phyloP scores from a whole-genome alignment of 2,797 vertebrate genomes.

The Hoplostethus atlanticus region DNA sequence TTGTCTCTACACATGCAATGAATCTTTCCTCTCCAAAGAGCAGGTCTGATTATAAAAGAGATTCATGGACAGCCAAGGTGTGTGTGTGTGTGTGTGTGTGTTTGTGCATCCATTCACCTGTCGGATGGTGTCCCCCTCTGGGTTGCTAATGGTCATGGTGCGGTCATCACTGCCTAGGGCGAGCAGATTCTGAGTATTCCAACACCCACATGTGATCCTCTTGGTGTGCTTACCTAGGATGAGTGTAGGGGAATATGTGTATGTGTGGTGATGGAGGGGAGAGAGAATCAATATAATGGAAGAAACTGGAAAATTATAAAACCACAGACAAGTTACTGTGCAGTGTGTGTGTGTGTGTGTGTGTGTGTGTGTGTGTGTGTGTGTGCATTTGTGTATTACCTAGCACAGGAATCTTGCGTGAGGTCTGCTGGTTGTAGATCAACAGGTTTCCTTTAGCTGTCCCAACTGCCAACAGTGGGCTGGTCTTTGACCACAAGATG shows the following conservation, averaged over 20 bases:
- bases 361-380: conserved; percentile 20
- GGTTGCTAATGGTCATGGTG: conserved; percentile 93
- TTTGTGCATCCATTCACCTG: conserved; percentile 82
- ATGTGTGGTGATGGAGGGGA: not conserved
- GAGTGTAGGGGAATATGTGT: too few species aligned
- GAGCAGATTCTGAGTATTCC: conserved; percentile 94
- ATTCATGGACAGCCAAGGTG: not conserved
- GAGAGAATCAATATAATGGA: not conserved
- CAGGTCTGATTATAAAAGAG: not conserved
- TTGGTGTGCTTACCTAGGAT: conserved; percentile 94
- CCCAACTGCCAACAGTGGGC: conserved; percentile 91
- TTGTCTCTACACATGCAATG: not conserved
- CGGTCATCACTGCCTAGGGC: conserved; percentile 96
- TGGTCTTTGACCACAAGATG: conserved; percentile 93
- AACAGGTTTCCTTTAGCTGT: conserved; percentile 96
- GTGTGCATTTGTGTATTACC: conserved; percentile 79
- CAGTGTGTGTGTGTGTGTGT: conserved; percentile 13
- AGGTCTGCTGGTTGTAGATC: conserved; percentile 97
- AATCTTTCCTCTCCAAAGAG: not conserved
- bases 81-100: not conserved
- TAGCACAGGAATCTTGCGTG: conserved; percentile 94
- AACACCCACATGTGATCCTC: conserved; percentile 95
- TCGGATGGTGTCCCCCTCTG: conserved; percentile 95
- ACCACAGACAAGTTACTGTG: not conserved
- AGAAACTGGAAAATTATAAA: not conserved